A percentile compares a stretch with the other conserved stretches of the same genome.
phyloP scores from a whole-genome alignment of 2,888 invertebrate genomes.

The Tachina fera region DNA sequence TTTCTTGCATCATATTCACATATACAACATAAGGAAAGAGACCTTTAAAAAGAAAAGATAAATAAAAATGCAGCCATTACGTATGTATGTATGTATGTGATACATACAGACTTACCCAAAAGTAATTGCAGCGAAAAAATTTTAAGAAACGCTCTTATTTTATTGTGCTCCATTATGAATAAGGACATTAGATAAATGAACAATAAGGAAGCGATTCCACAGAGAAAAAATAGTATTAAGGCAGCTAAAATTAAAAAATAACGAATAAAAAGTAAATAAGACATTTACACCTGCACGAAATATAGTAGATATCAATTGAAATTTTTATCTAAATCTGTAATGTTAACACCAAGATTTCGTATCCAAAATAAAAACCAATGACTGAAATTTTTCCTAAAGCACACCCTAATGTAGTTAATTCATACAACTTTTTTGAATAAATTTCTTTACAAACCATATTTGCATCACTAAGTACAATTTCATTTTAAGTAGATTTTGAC shows the following conservation, averaged over 20 bases:
- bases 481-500: too few relatives aligned
- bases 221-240: conserved; percentile 86
- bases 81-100: background rate
- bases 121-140: conserved; percentile 84
- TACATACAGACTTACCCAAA: conserved; percentile 68
- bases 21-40: conserved; percentile 76
- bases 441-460: too few relatives aligned
- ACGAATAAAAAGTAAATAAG: conserved; percentile 1
- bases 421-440: too few relatives aligned
- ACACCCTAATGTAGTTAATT: too few relatives aligned
- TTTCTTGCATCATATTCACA: conserved; percentile 76
- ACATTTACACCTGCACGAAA: too few relatives aligned
- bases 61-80: background rate
- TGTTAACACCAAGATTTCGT: too few relatives aligned
- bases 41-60: conserved; percentile 55
- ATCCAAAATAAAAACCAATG: too few relatives aligned
- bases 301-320: too few relatives aligned
- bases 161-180: conserved; percentile 86
- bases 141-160: conserved; percentile 87
- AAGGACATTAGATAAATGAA: conserved; percentile 88
- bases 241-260: conserved; percentile 83
- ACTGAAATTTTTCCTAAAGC: too few relatives aligned
- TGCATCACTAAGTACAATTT: too few relatives aligned
- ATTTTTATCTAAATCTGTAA: too few relatives aligned
- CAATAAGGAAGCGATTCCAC: conserved; percentile 88